These are phyloP conservation scores for Lepidochrysops patricia DNA, from an alignment of 2,888 invertebrate species.

Conservation along the genomic window DNA sequence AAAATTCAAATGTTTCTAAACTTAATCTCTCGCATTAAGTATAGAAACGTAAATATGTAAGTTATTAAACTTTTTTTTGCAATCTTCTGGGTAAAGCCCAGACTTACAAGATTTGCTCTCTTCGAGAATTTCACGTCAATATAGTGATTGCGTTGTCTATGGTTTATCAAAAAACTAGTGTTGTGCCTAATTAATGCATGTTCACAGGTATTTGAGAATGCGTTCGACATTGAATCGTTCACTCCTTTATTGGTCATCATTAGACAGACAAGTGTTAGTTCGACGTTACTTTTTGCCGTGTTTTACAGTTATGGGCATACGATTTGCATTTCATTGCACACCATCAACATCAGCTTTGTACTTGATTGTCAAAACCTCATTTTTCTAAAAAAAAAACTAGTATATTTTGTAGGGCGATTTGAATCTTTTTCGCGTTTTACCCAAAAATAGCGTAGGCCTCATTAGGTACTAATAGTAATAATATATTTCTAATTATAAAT, in stretches of 20 bases:
- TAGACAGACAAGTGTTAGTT: slow-evolving; percentile 14
- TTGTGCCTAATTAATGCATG: not conserved
- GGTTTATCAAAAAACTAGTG: not conserved
- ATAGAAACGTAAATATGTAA: too few relatives aligned
- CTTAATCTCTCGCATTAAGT: too few relatives aligned
- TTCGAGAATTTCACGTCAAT: not conserved
- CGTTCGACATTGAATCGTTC: slow-evolving; percentile 21
- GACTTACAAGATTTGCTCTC: too few relatives aligned
- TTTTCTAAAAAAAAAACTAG: too few relatives aligned
- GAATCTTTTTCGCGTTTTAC: too few relatives aligned
- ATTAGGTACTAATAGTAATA: not conserved
- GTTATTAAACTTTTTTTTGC: too few relatives aligned
- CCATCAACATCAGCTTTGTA: not conserved
- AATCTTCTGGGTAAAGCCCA: too few relatives aligned
- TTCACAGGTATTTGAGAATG: slow-evolving; percentile 13
- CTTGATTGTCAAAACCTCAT: too few relatives aligned
- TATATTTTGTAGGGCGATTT: too few relatives aligned
- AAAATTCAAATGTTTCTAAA: too few relatives aligned
- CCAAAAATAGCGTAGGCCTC: not conserved
- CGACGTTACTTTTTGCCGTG: not conserved
- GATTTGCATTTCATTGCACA: not conserved
- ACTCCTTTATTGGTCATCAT: slow-evolving; percentile 25
- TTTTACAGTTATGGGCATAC: not conserved
- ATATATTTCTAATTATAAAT: not conserved
- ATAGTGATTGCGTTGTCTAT: not conserved